Evolutionary conservation across 1,140 invertebrate genomes (phyloP), one percentile per base, ranked within the genome.

Genomic region (Planococcus citri): DNA sequence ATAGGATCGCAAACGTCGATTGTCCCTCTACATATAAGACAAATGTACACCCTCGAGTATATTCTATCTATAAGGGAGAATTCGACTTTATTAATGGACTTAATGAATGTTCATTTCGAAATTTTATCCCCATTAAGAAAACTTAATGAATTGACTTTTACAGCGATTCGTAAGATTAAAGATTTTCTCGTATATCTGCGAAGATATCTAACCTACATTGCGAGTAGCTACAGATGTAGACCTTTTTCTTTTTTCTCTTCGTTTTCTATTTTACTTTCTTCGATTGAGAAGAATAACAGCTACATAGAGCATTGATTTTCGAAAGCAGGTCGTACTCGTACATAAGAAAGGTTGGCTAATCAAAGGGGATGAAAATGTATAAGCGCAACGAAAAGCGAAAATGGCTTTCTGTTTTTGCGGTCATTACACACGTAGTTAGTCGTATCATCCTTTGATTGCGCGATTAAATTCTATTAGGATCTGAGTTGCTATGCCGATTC

Each of bases 341-440:
- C n/a, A 33, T 33, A 33, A 33, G 29, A 33, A 33, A 33, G 29
- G 29, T 12, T 33, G n/a, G n/a, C 29, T 33, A 33, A 33, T 51
- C 41, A 51, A 51, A 51, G 41, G 41, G 41, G 29, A 33, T 33
- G 29, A 33, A 12, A 33, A n/a, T n/a, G n/a, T n/a, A n/a, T n/a
- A n/a, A n/a, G 4, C 41, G 41, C 17, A 64, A 64, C 60, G 60
- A 24, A 64, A 20, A 64, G 60, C 22, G 25, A 64, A 64, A 64
- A 64, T 64, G 20, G 60, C 60, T 64, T 64, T 64, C 60, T 4
- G 60, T 21, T 64, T 64, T 64, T 64, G 60, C 60, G 60, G 60
- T 64, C 60, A 64, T 64, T 64, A 64, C 60, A 24, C 60, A 64
- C 25, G 60, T 64, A 64, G 60, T 64, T 64, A 64, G 60, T 21